Percentiles rank a stretch among this genome's conserved stretches.
Conservation (phyloP, 2,888 invertebrate species). For the Machimus rusticus region DNA sequence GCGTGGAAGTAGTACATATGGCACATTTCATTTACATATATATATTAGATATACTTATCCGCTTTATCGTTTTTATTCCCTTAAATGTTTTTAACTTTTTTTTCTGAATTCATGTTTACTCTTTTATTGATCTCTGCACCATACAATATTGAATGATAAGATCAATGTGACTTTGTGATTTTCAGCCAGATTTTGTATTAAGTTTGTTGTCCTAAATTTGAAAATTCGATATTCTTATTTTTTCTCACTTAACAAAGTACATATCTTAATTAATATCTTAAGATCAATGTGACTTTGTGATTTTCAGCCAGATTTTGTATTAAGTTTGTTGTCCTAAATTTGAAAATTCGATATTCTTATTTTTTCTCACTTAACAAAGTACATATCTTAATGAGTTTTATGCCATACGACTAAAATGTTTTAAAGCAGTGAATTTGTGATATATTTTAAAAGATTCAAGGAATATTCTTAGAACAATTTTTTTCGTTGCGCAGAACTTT, state of each 20-base stretch:
- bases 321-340: background rate
- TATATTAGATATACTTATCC: background rate
- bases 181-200: background rate
- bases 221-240: background rate
- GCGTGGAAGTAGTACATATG: background rate
- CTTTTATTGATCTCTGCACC: background rate
- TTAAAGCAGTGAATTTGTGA: background rate
- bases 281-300: background rate
- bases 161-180: background rate
- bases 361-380: background rate
- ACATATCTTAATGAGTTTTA: background rate
- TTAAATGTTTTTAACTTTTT: background rate
- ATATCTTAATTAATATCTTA: background rate
- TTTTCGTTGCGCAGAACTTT: too few species aligned
- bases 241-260: background rate
- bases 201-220: background rate
- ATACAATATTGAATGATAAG: background rate
- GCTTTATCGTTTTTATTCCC: background rate
- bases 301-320: background rate
- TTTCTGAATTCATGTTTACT: background rate
- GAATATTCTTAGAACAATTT: too few species aligned
- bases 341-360: background rate
- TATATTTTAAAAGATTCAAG: background rate
- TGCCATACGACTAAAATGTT: background rate
- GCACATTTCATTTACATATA: background rate